Base-by-base conservation (phyloP, 2,888 invertebrate species). In the Tenodera sinensis region DNA sequence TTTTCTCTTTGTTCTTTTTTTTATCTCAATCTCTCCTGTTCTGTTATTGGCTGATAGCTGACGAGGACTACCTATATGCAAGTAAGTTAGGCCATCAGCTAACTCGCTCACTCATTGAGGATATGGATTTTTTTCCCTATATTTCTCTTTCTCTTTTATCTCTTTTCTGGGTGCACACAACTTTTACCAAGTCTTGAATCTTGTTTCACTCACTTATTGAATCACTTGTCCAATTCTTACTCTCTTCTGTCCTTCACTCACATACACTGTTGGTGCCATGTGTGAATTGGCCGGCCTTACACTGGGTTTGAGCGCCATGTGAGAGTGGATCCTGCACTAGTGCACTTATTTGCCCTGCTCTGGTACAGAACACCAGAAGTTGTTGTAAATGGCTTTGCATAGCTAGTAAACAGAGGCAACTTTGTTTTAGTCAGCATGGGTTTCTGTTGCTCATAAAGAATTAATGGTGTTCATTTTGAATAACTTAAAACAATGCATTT, bases 61-160 rank as follows among this genome's bases (percentile, higher is more conserved):
- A 90, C 89, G 95, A 95, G 94, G 95, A 95, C 94, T 95, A 94
- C 95, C 94, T 94, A 93, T 94, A 94, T 93, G 92, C 95, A 95
- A 95, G 95, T 95, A 95, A 95, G 95, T 95, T 93, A 92, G 92
- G 93, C 71, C 54, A 85, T 87, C 87, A 87, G 87, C 83, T 83
- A 34, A 87, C 82, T 87, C 83, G 83, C 87, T 87, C 27, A 42
- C 87, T 83, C 87, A 87, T 34, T 87, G 83, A 87, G n/a, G 87
- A 83, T 82, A 28, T 82, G 82, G n/a, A 83, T 82, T 82, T 87
- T 42, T 82, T 82, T 87, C 47, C 42, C 42, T 85, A 25, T 81
- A 20, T 20, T 71, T 71, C 25, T 25, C 25, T 25, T 20, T 71
- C 25, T 25, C 25, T 25, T 71, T 71, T 71, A 71, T 71, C 54